Evolutionary conservation across 1,140 invertebrate species (phyloP).

Genomic region (Aplysia californica): DNA sequence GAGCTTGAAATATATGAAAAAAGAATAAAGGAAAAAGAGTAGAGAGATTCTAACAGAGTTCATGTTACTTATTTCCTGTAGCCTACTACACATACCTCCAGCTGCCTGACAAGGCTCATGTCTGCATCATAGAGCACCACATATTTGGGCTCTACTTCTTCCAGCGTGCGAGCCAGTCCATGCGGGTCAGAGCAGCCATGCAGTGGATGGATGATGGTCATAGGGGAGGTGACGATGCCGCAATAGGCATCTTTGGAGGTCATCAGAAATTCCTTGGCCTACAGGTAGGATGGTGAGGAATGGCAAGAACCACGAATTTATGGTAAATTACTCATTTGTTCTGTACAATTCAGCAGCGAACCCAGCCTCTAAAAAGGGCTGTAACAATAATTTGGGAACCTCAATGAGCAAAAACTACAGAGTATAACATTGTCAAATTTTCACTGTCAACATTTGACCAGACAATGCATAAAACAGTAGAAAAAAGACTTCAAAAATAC

Average conservation of each 20-base stretch:
- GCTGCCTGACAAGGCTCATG: slow-evolving; percentile 85
- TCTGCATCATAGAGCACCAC: slow-evolving; percentile 93
- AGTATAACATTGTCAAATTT: too few relatives aligned
- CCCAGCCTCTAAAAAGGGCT: too few relatives aligned
- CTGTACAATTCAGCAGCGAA: too few relatives aligned
- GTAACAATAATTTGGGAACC: too few relatives aligned
- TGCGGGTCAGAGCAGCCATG: slow-evolving; percentile 60
- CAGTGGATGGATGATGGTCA: slow-evolving; percentile 63
- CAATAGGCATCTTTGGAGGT: slow-evolving; percentile 57
- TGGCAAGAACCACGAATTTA: not conserved
- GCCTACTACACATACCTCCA: slow-evolving; percentile 87
- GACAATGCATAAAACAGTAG: too few relatives aligned
- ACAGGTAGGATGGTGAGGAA: too few relatives aligned
- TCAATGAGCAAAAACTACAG: too few relatives aligned
- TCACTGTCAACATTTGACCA: too few relatives aligned
- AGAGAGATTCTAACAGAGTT: too few relatives aligned
- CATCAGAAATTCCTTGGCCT: not conserved
- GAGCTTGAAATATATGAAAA: too few relatives aligned
- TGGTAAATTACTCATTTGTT: not conserved
- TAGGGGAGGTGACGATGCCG: slow-evolving; percentile 51
- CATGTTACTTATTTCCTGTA: too few relatives aligned
- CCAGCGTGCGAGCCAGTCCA: slow-evolving; percentile 53
- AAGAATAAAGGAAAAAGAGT: too few relatives aligned
- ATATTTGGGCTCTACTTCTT: slow-evolving; percentile 79
- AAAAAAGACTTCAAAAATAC: not conserved